Conservation (phyloP, 2,113 vertebrate species). For the Laterallus jamaicensis region DNA sequence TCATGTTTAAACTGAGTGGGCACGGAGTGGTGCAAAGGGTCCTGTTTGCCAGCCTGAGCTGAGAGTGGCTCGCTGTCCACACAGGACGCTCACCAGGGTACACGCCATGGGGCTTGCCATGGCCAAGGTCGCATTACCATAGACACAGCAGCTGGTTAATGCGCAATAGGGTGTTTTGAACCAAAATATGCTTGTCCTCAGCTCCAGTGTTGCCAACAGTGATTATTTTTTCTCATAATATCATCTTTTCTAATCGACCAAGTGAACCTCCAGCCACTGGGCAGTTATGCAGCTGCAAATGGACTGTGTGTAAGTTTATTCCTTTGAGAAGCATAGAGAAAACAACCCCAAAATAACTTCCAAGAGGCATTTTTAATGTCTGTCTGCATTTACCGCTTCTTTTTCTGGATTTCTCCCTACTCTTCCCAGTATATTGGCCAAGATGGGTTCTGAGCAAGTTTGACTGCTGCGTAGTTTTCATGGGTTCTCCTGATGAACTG, state of each 20-base stretch:
- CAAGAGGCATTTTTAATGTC: not conserved
- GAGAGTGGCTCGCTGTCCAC: not conserved
- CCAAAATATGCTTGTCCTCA: not conserved
- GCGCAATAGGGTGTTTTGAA: not conserved
- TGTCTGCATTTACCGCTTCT: not conserved
- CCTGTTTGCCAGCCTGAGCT: not conserved
- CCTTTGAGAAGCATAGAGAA: not conserved
- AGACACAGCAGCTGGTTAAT: not conserved
- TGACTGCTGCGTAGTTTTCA: not conserved
- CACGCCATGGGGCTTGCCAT: fast-evolving
- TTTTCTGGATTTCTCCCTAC: not conserved
- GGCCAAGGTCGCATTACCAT: not conserved
- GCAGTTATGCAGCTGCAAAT: not conserved
- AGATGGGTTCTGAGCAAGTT: not conserved
- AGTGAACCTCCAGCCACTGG: not conserved
- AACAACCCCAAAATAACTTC: not conserved
- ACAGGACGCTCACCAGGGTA: not conserved
- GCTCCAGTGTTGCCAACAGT: conserved; percentile 4
- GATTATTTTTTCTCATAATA: conserved; percentile 2
- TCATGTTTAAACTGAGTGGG: conserved; percentile 52
- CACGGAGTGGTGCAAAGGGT: not conserved
- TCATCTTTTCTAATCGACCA: not conserved
- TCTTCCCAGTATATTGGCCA: not conserved
- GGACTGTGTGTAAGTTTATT: not conserved
- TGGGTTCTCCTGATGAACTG: not conserved